Evolutionary conservation across 1,140 invertebrate species (phyloP).

Genomic region (Aricia agestis): DNA sequence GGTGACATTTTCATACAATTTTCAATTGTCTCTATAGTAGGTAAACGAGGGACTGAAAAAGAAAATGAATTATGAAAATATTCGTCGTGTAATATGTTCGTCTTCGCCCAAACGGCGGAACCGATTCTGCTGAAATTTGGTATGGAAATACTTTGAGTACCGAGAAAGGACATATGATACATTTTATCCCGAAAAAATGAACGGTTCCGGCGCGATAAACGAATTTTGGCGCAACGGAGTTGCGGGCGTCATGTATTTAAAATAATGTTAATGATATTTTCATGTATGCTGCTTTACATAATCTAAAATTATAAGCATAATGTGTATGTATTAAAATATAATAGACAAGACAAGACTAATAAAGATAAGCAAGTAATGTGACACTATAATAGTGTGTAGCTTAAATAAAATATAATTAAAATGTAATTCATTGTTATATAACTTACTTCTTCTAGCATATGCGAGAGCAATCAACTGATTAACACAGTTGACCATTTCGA

Average conservation of each 20-base stretch:
- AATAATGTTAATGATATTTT: background rate
- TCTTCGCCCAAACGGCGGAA: no score
- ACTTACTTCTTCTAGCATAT: constrained; percentile 90
- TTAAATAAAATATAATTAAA: background rate
- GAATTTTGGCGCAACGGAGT: no score
- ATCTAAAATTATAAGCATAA: background rate
- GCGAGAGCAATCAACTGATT: constrained; percentile 95
- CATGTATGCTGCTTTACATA: background rate
- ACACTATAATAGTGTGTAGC: background rate
- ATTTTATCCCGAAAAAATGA: no score
- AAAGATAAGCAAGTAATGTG: background rate
- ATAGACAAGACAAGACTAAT: background rate
- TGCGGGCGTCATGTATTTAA: no score
- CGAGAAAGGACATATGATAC: no score
- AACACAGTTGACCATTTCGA: constrained; percentile 97
- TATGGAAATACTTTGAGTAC: no score
- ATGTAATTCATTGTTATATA: background rate
- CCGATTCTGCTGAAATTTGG: no score
- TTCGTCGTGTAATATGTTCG: no score
- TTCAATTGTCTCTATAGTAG: constrained; percentile 96
- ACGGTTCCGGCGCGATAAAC: no score
- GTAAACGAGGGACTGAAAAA: constrained; percentile 84
- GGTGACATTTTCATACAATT: constrained; percentile 98
- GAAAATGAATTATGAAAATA: constrained; percentile 36
- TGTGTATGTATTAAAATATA: background rate